Base-by-base conservation (phyloP, 2,888 invertebrate species). In the Cantharis rufa region DNA sequence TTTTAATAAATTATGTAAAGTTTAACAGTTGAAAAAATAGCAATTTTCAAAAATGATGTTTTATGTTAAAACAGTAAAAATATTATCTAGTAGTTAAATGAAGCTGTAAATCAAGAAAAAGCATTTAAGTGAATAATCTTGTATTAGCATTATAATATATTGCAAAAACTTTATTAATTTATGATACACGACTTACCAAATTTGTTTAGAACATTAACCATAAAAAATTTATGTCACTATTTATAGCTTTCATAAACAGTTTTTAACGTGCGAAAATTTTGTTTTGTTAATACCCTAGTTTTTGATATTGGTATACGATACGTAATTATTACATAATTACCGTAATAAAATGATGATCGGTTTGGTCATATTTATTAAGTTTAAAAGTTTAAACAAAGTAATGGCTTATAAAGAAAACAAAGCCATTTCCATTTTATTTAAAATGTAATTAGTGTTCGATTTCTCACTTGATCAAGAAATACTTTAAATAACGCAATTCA, bases 401-500 rank as follows among this genome's bases (percentile, higher is more conserved):
- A 48, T 48, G 48, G 48, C 13, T 48, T 48, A 48, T 48, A 48
- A 48, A 48, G n/a, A 48, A 48, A 48, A 48, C 48, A 48, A 48
- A 48, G 48, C 48, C 48, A 48, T 48, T 48, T 48, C n/a, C 48
- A 48, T 48, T 48, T 48, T 48, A 48, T n/a, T 66, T 66, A 66
- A 66, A 66, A 66, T 66, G 64, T 28, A 62, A 69, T 62, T 74
- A 69, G 15, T 63, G 69, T 74, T 70, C 64, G 69, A 63, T 66
- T 74, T 21, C 48, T 62, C 28, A 64, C 69, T 74, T 63, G 11
- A 69, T 48, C 48, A 24, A 62, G 68, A 73, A 73, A 68, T 73
- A 28, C 62, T 32, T 68, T 72, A 72, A 61, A 72, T 68, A 72
- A 72, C 24, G 61, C 68, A 72, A 72, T 76, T 69, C 66, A 76